Evolutionary conservation across 2,113 vertebrate species (phyloP), one percentile per base, ranked within the genome.

Genomic region (Cottus gobio): DNA sequence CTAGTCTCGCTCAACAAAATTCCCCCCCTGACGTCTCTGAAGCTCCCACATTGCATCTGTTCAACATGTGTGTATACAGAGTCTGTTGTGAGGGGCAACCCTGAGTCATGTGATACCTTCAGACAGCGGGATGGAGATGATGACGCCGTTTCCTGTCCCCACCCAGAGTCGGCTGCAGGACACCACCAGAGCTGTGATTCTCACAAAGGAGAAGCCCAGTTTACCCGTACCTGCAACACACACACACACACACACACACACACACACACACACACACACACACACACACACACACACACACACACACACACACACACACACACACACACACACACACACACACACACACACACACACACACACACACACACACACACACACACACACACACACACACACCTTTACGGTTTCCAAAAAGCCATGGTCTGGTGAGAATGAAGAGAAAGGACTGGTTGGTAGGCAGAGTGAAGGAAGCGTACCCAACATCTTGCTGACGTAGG

Each of bases 401-500:
- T 31, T 36, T 68, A 6, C 2, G 1, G 7, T 48, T 62, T 39
- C 2, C n/a, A 37, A 31, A 12, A 30, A 28, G 28, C 4, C 28
- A 30, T 28, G 24, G 7, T 48, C 42, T 12, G 3, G 4, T 77
- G 48, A 22, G 18, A 71, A 12, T 12, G 26, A 11, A n/a, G 11
- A n/a, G 24, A 36, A 63, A n/a, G 12, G 20, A 16, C 34, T 5
- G 4, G 30, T 15, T 24, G 46, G 11, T 15, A 56, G 15, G 44
- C 8, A 12, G 6, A 15, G 15, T 9, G 5, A 7, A 26, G 30
- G 0, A 42, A 13, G 7, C 89, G 91, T 89, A 99, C 98, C 98
- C 31, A 99, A 92, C 98, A 99, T 99, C 92, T 99, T 99, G 96
- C 98, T 99, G 96, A 99, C 98, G 0, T 99, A 99, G 57, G 98